Evolutionary conservation across 2,113 vertebrate genomes (phyloP), one percentile per base, ranked within the genome.

Genomic region (Hydrolagus affinis): DNA sequence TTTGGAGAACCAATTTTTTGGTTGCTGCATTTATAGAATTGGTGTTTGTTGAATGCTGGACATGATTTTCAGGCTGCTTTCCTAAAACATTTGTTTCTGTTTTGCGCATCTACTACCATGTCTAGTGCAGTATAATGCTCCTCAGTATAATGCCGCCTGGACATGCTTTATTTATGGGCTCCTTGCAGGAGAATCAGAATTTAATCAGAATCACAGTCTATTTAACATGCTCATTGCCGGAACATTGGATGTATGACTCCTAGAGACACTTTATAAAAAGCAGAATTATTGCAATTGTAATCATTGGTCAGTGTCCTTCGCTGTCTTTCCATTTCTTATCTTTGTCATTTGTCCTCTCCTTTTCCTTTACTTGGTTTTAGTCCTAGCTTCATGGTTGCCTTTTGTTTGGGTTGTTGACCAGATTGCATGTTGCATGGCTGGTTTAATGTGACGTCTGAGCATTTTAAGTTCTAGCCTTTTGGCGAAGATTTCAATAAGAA

Each of bases 371-470:
- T n/a, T 28, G n/a, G 44, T 28, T 80, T 66, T 17, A 28, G 60
- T 83, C 66, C 44, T 9, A 66, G 60, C 15, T 28, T 30, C 30
- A 83, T 17, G 25, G 66, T 10, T 12, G 62, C 66, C 78, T 4
- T 10, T 80, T 83, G 25, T 11, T 19, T 66, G 28, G 25, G 23
- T 30, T 30, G 1, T 10, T 19, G 56, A 56, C 25, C 19, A 15
- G 30, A 32, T 66, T 80, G 62, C 60, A 66, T 68, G 78, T 66
- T 30, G 78, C 78, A 83, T 28, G 78, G 23, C 78, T 30, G 12
- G 56, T 44, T 75, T 75, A 75, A 75, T 75, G 32, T 75, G 73
- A 44, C 21, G 56, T 75, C 44, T 30, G 73, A 83, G 62, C 25
- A 60, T 21, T 68, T 1, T 32, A 83, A 66, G 25, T 66, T 8